These are phyloP conservation scores for Pemphigus obesinymphae DNA, from an alignment of 1,140 invertebrate genomes.

Conservation along the genomic window DNA sequence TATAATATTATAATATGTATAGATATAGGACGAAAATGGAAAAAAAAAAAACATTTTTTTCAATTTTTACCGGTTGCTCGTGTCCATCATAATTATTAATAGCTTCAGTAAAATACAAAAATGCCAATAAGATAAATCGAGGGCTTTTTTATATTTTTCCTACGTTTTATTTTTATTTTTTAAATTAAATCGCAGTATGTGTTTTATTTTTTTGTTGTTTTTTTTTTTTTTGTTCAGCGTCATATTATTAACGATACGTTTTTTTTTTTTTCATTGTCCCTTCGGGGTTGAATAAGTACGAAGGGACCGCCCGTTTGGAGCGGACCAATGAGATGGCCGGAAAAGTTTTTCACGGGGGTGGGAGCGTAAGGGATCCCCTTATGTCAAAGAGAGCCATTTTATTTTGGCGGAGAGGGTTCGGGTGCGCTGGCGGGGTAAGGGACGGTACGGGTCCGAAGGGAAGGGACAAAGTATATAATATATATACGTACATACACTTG, in stretches of 20 bases:
- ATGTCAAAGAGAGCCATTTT: constrained; percentile 41
- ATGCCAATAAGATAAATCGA: constrained; percentile 40
- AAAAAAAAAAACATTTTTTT: constrained; percentile 18
- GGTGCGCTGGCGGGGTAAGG: background rate
- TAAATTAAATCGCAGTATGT: constrained; percentile 38
- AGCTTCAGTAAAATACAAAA: constrained; percentile 36
- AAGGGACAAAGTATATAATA: constrained; percentile 9
- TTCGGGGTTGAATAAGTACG: constrained; percentile 34
- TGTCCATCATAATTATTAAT: constrained; percentile 40
- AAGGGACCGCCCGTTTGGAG: constrained; percentile 32
- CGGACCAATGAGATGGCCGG: constrained; percentile 33
- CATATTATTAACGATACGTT: constrained; percentile 39
- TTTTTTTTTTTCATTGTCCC: constrained; percentile 25
- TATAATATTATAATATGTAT: no score
- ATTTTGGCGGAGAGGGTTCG: background rate
- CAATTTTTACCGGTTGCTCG: constrained; percentile 7
- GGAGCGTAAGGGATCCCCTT: constrained; percentile 33
- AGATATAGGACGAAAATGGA: background rate
- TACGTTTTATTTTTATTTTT: constrained; percentile 33
- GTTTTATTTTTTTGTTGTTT: background rate
- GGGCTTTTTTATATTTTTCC: constrained; percentile 37
- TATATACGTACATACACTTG: background rate
- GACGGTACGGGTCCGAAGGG: background rate
- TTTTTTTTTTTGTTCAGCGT: background rate
- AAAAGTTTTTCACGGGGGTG: constrained; percentile 34